Base-by-base conservation (phyloP, 1,140 invertebrate species). In the Drosophila suzukii region DNA sequence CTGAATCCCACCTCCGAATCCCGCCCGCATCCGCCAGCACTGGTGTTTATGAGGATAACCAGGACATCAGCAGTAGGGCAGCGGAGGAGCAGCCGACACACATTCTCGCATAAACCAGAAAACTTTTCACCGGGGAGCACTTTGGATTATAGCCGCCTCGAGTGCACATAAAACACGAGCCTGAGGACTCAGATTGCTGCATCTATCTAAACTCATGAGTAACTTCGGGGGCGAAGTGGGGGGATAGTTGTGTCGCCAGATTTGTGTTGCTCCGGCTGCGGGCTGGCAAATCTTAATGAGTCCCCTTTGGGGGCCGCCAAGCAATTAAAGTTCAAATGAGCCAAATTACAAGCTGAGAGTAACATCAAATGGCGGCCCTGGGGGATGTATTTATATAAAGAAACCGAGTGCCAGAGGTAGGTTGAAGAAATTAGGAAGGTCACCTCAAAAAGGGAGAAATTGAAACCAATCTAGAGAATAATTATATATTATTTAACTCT, bases 41-140 rank as follows among this genome's bases (percentile, higher is more conserved):
- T 68, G 65, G 12, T 68, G 65, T 67, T 68, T 67, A 66, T 68
- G 53, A 30, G 68, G 20, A 71, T 41, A 51, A 32, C 34, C 50
- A 41, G 58, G 70, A 2, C 12, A 17, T 20, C 20, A 20, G 20
- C 20, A 0, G 20, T 20, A 20, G 20, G 20, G 41, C 41, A 15
- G 41, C 15, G 41, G 41, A 43, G 41, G 27, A 50, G 43, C 36
- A 55, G 58, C 44, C 54, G 50, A 79, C 66, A 73, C 61, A 74
- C 63, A 75, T 34, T 46, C 50, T 47, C 30, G 74, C 60, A 77
- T 89, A 67, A 89, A 78, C 72, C 65, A 68, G 73, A 63, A 66
- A 88, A 88, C 63, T 88, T 89, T 81, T 60, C 83, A 89, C 56
- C 68, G 65, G 83, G 83, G 83, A 88, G 76, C 78, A 89, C 83